A percentile compares a stretch with the other conserved stretches of the same genome.
phyloP scores from a whole-genome alignment of 1,140 invertebrate genomes.

The Polyergus mexicanus region DNA sequence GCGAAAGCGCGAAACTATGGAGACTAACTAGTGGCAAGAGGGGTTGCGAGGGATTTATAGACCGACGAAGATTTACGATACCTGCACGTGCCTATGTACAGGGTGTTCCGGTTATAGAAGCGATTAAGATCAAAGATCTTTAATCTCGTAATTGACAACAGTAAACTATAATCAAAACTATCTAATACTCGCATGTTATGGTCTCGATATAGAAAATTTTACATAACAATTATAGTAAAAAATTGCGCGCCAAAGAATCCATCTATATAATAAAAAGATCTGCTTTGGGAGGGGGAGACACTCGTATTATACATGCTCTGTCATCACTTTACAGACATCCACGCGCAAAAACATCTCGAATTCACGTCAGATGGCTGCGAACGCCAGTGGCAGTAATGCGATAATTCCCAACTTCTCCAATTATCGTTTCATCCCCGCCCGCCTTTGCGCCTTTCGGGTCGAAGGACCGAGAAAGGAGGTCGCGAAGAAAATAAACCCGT shows the following conservation, averaged over 20 bases:
- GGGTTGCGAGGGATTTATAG: constrained; percentile 68
- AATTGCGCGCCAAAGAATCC: neutral
- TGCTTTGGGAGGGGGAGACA: neutral
- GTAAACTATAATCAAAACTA: neutral
- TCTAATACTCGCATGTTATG: neutral
- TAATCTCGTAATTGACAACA: neutral
- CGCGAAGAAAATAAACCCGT: constrained; percentile 64
- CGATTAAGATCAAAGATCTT: constrained; percentile 29
- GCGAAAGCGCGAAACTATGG: constrained; percentile 66
- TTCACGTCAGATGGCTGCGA: constrained; percentile 57
- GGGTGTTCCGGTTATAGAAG: neutral
- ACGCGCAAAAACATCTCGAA: constrained; percentile 49
- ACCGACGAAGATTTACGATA: constrained; percentile 65
- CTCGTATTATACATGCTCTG: neutral
- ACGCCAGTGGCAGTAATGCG: constrained; percentile 55
- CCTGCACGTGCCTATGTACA: constrained; percentile 59
- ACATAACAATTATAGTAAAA: neutral
- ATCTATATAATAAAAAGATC: neutral
- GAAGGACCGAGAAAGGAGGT: constrained; percentile 59
- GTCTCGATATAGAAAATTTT: neutral
- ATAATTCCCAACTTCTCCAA: constrained; percentile 76
- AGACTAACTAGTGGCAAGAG: constrained; percentile 62
- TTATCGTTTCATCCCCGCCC: constrained; percentile 64
- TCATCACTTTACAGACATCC: neutral
- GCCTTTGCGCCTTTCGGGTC: neutral